phyloP scores from a whole-genome alignment of 2,797 vertebrate genomes.

The Furcifer pardalis region DNA sequence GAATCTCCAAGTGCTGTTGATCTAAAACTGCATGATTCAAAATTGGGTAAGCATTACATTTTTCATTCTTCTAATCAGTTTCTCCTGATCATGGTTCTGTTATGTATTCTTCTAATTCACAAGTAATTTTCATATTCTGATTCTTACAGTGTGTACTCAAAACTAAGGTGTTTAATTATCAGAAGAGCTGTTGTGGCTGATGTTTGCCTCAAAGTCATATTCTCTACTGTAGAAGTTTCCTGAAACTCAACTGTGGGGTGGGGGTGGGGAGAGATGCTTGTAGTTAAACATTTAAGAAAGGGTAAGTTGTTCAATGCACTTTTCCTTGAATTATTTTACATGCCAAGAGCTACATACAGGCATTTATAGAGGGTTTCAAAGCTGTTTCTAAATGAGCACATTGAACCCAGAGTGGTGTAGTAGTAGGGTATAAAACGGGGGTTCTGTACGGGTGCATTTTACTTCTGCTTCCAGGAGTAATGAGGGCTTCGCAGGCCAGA shows the following conservation, averaged over 20 bases:
- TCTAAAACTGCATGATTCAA: slow-evolving; percentile 77
- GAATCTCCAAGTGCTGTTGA: slow-evolving; percentile 83
- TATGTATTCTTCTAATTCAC: background rate
- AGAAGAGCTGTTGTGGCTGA: background rate
- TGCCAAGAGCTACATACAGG: background rate
- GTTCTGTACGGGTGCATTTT: no score
- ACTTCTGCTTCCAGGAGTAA: no score
- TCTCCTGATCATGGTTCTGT: background rate
- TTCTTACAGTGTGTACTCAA: background rate
- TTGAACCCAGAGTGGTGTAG: background rate
- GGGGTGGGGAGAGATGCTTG: background rate
- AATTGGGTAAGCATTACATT: background rate
- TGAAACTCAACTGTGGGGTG: background rate
- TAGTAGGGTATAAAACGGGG: background rate
- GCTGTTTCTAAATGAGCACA: background rate
- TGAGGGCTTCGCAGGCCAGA: no score
- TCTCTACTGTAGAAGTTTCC: background rate
- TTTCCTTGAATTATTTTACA: background rate
- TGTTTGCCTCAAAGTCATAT: background rate
- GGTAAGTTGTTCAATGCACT: background rate
- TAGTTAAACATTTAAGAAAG: background rate
- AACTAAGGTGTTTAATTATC: background rate
- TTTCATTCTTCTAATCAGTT: fast-evolving
- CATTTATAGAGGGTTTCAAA: background rate
- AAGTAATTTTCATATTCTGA: background rate